Base-by-base conservation (phyloP, 2,113 vertebrate genomes). In the Tringa solitaria region DNA sequence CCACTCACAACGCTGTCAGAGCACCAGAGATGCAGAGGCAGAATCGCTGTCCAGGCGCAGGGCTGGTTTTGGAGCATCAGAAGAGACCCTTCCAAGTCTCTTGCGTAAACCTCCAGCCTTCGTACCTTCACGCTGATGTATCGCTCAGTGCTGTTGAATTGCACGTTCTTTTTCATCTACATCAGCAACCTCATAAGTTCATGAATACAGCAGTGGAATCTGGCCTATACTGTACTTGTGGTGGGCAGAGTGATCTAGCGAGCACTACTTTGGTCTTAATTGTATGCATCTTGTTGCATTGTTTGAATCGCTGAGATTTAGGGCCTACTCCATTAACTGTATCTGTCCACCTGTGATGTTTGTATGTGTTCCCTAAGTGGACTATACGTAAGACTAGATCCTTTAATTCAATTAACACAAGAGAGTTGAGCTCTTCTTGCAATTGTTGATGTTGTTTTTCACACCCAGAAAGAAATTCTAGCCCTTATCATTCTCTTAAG, bases 191-290 rank as follows among this genome's bases (percentile, higher is more conserved):
- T 64, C 30, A 7, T 33, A 63, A 68, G 18, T 4, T 61, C 15
- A 2, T 51, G 69, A 78, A 54, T 41, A 33, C 32, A 84, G 65
- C 41, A 32, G 12, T n/a, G 22, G 39, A 78, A 79, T 81, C 73
- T 48, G 60, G 59, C 6, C 61, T 69, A 8, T 41, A 7, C 37
- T 41, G 16, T 12, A 12, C 7, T 64, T 48, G 12, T 9, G 3
- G 13, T 9, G 3, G 35, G 45, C 39, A 20, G 51, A 30, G 54
- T 68, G 51, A 74, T 76, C 23, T 76, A 24, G 3, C 24, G 26
- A 72, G 8, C 4, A 0, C 6, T 69, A 1, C 14, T 68, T 41
- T 21, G 2, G 1, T 43, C 14, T 73, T 81, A 70, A 1, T 14
- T 77, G 14, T 45, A 7, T 45, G 23, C 11, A 24, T 69, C 2